Evolutionary conservation across 1,140 invertebrate genomes (phyloP), one percentile per base, ranked within the genome.

Genomic region (Hypsibius dujardini): DNA sequence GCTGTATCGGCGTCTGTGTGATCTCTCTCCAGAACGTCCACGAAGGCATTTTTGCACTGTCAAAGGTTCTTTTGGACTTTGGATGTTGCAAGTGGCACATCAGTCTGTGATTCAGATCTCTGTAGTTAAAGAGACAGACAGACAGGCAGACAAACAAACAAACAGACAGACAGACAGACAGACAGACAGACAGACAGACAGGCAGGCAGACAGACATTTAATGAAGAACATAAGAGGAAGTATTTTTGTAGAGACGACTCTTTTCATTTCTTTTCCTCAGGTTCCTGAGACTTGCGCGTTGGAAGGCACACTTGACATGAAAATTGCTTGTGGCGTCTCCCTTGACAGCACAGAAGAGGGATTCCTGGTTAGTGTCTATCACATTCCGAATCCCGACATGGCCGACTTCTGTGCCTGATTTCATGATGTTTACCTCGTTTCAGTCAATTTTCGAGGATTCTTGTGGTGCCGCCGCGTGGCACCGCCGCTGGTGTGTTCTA

Each of bases 1-100:
- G 62, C 7, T 67, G 62, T 42, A 45, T 67, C 12, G 62, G 62
- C 12, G 12, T 45, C 62, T 15, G 12, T 67, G 45, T 7, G 12
- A 12, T 67, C 12, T 15, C 62, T 15, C 62, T 67, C 12, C 62
- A 67, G 62, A 67, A 67, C 45, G 3, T 67, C 62, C 62, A 67
- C 42, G 42, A 42, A 12, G 42, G 45, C 12, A 45, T 42, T 42
- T 45, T 67, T 67, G 12, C 12, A 15, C 62, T 67, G 7, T 7
- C 3, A 7, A 67, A 67, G 62, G 62, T 56, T 12, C 50, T 56
- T 56, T 28, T 28, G 28, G 28, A 28, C 28, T 28, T 28, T 28
- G 28, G 28, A 28, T 28, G 28, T 28, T 28, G 28, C 28, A 28
- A 28, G 28, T 28, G 28, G 28, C 28, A 28, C 28, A 28, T 28